These are phyloP conservation scores for Macquaria ambigua DNA, from an alignment of 2,113 vertebrate species.

Conservation along the genomic window DNA sequence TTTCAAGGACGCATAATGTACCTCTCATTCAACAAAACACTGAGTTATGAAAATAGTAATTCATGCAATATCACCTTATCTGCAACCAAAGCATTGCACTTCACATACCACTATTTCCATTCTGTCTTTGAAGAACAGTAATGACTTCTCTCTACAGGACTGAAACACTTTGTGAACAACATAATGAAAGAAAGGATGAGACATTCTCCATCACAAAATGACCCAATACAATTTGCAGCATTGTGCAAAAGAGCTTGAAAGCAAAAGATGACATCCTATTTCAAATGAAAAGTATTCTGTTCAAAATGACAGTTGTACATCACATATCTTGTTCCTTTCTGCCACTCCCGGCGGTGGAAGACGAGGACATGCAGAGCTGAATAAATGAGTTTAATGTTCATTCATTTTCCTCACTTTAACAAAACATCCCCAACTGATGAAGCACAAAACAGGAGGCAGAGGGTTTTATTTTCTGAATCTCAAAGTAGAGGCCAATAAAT, in stretches of 20 bases:
- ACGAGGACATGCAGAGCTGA: constrained; percentile 5
- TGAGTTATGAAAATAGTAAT: constrained; percentile 22
- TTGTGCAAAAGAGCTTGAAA: constrained; percentile 46
- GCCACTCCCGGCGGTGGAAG: not conserved
- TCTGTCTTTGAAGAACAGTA: constrained; percentile 45
- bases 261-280: constrained; percentile 48
- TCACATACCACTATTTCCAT: constrained; percentile 19
- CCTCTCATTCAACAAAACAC: constrained; percentile 35
- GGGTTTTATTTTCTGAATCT: constrained; percentile 46
- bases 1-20: constrained; percentile 7
- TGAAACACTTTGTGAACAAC: constrained; percentile 48
- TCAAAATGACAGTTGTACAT: constrained; percentile 42
- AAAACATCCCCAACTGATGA: constrained; percentile 45
- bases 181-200: constrained; percentile 51
- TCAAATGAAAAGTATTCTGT: constrained; percentile 30
- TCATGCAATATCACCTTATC: constrained; percentile 39
- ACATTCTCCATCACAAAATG: constrained; percentile 47
- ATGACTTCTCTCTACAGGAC: constrained; percentile 51
- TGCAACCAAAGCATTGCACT: constrained; percentile 35
- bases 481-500: constrained; percentile 47
- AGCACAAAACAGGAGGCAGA: constrained; percentile 25
- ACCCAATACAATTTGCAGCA: constrained; percentile 32
- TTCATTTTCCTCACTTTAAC: constrained; percentile 40
- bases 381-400: constrained; percentile 50
- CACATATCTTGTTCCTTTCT: constrained; percentile 34